Base-by-base conservation (phyloP, 2,888 invertebrate species). In the Scaptomyza caliginosa region DNA sequence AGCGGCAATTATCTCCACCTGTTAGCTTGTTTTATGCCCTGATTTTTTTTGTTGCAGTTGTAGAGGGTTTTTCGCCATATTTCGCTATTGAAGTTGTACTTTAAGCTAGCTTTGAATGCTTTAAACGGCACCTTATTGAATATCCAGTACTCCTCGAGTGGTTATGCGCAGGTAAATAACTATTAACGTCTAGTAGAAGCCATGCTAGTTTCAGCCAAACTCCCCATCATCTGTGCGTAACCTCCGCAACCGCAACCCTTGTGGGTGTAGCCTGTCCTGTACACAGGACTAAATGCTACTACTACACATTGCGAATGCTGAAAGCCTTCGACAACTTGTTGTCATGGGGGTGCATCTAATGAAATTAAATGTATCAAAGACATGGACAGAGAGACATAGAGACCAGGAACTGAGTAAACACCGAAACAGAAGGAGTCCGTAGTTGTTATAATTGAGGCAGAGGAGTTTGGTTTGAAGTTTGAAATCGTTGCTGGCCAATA, bases 341-440 rank as follows among this genome's bases (percentile, higher is more conserved):
- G 60, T 59, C 32, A 63, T 46, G 16, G 52, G 30, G 54, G 30
- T 24, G 57, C 63, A 67, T 67, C 63, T 67, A 64, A 67, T 74
- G 69, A 77, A 77, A 78, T 76, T 73, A 80, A 77, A 74, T 80
- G 77, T 77, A 80, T 80, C 80, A 68, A 60, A 73, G 74, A 62
- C 58, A 54, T 60, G 26, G 16, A 23, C 30, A 49, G 39, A 26
- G 2, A 26, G 26, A 60, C 58, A 54, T 52, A 56, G 59, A 43
- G n/a, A 59, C 38, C 60, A 52, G 40, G 52, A 60, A 57, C 46
- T 30, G 49, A 39, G 58, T 55, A 67, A 67, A 59, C 46, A 60
- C 16, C 34, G 39, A 8, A 42, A 40, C 23, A 28, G n/a, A 4
- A 19, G 11, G 24, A 39, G 23, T 11, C n/a, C 28, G 13, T 11